Percentiles rank a stretch among this genome's conserved stretches.
These are phyloP conservation scores for Hemistola chrysoprasaria DNA, from an alignment of 2,888 invertebrate genomes.

Conservation along the genomic window DNA sequence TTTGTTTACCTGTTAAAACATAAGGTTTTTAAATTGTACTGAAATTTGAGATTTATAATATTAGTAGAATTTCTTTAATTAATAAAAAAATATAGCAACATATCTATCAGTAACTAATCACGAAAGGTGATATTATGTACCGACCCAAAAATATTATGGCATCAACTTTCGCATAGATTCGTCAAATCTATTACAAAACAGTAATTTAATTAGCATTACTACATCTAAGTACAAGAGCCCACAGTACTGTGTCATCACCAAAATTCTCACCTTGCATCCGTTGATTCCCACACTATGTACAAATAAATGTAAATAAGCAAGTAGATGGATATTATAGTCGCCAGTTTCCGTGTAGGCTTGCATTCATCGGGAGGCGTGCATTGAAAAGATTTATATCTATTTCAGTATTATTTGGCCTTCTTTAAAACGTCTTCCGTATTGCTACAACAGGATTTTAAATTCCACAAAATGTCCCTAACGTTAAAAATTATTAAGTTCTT, in stretches of 20 bases:
- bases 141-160: too few relatives aligned
- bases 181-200: neutral
- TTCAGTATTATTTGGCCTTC: conserved; percentile 24
- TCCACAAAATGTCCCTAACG: too few relatives aligned
- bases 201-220: conserved; percentile 11
- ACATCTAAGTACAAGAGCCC: conserved; percentile 7
- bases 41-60: too few relatives aligned
- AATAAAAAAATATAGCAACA: too few relatives aligned
- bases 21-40: too few relatives aligned
- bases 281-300: conserved; percentile 31
- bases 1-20: too few relatives aligned
- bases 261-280: conserved; percentile 17
- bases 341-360: conserved; percentile 21
- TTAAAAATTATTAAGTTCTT: too few relatives aligned
- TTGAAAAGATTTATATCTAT: conserved; percentile 24
- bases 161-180: too few relatives aligned
- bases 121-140: too few relatives aligned
- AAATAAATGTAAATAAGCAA: conserved; percentile 9
- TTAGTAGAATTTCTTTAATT: too few relatives aligned
- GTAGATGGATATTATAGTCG: neutral
- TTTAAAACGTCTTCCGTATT: conserved; percentile 22
- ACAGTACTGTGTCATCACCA: conserved; percentile 7
- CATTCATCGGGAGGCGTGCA: conserved; percentile 16
- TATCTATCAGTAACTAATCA: too few relatives aligned
- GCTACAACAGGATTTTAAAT: neutral